Evolutionary conservation across 30 jellyfish, hydroid and myxozoan genomes (phyloP), one percentile per base, ranked within the genome.

Genomic region (Hydractinia symbiolongicarpus): DNA sequence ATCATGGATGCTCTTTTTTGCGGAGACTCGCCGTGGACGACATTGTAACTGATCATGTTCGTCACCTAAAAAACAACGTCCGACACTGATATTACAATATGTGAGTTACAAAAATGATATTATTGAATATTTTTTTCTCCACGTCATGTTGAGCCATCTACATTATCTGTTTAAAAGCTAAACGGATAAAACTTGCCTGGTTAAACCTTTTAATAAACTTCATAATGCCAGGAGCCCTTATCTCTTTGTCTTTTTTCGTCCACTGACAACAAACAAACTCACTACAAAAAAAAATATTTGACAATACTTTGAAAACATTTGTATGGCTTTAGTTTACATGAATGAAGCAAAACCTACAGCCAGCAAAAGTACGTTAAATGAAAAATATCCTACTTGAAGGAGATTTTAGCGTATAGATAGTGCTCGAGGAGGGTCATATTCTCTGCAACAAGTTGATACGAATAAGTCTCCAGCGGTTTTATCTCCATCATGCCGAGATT

Each of bases 201-300:
- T 91, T 91, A 56, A 91, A 91, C 67, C 97, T 55, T 10, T 87
- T 80, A 53, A 93, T 91, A 73, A 91, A 82, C 44, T 86, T 86
- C 55, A 91, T 81, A 57, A 91, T 91, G 21, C 67, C 88, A 5
- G 96, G 95, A 49, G 97, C 97, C 30, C 78, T 84, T 52, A 49
- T 54, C 20, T 91, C 95, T 66, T 86, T 91, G 78, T 91, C 97
- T 77, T 91, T 91, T 79, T 91, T 86, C 6, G 97, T 91, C 97
- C 97, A 91, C 14, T 94, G 87, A 55, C 97, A 91, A 61, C 87
- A 83, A 75, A 86, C 77, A 67, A 91, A 86, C 68, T 91, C 97
- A 40, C 97, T 91, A 53, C 44, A 30, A 72, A 72, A 72, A 15
- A 68, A 68, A 68, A 68, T 20, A 68, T 14, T 14, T 60, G 17